Evolutionary conservation across 2,113 vertebrate species (phyloP).

Genomic region (Chaetodon auriga): DNA sequence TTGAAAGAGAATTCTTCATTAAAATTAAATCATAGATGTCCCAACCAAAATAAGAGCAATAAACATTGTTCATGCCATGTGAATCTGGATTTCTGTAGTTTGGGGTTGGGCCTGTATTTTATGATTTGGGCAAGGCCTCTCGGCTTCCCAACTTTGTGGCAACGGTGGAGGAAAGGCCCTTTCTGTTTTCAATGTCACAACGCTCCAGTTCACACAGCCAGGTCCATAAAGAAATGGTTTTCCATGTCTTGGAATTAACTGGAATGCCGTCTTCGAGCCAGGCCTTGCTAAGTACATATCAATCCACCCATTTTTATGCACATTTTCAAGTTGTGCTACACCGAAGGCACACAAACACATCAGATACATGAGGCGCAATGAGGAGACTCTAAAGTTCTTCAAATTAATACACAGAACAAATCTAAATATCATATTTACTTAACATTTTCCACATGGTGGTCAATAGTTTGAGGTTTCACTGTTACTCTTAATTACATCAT

Average conservation of each 20-base stretch:
- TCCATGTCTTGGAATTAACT: neutral
- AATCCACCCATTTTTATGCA: neutral
- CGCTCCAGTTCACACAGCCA: neutral
- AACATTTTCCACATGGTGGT: neutral
- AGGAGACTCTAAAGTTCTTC: neutral
- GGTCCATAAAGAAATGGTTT: neutral
- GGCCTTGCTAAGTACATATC: neutral
- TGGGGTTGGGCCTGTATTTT: neutral
- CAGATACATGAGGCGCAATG: neutral
- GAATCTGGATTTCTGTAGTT: neutral
- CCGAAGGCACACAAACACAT: neutral
- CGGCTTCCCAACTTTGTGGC: slow-evolving; percentile 5
- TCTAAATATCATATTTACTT: neutral
- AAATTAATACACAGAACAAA: neutral
- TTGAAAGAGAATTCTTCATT: slow-evolving; percentile 15
- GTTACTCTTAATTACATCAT: neutral
- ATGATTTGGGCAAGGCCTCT: neutral
- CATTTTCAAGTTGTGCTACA: neutral
- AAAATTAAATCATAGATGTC: neutral
- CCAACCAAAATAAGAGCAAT: slow-evolving; percentile 5
- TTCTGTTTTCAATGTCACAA: neutral
- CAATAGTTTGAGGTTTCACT: neutral
- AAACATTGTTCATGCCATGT: neutral
- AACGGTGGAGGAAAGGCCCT: neutral
- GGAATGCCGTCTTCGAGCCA: neutral